Conservation (phyloP, 92 coral and sea anemone species). For the Epizoanthus fatuus region DNA sequence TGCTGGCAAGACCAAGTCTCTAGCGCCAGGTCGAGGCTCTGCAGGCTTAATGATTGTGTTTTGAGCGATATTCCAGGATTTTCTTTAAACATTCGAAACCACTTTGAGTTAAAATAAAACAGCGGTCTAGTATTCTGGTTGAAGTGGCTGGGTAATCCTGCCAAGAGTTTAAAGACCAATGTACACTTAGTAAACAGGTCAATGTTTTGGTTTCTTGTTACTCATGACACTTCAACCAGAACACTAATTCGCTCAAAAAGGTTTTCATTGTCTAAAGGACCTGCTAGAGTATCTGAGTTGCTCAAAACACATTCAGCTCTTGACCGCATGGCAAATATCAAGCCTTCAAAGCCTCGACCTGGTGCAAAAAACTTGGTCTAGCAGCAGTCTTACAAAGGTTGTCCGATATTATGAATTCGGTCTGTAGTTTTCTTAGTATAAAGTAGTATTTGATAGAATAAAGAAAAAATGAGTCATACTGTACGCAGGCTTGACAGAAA, state of each 20-base stretch:
- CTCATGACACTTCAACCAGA: constrained; percentile 11
- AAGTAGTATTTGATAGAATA: too few relatives aligned
- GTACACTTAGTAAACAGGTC: neutral
- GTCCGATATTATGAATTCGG: too few relatives aligned
- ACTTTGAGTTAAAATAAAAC: neutral
- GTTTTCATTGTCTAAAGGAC: constrained; percentile 5
- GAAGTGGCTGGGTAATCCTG: too few relatives aligned
- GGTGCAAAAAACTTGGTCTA: too few relatives aligned
- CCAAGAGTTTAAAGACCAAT: constrained; percentile 9
- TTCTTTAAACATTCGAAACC: constrained; percentile 7
- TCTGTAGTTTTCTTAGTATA: too few relatives aligned
- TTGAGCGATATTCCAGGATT: neutral
- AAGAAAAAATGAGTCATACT: too few relatives aligned
- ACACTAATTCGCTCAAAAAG: constrained; percentile 8
- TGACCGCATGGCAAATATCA: neutral
- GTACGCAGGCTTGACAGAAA: too few relatives aligned
- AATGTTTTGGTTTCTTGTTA: constrained; percentile 14
- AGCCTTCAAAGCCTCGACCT: too few relatives aligned
- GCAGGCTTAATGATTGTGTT: constrained; percentile 8
- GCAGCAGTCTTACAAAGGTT: too few relatives aligned
- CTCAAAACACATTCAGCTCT: constrained; percentile 9
- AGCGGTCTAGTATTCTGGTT: constrained; percentile 5
- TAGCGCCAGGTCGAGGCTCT: constrained; percentile 4
- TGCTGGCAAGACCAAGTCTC: constrained; percentile 10
- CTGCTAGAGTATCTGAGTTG: constrained; percentile 3